Base-by-base conservation (phyloP, 2,797 vertebrate genomes). In the Orientallactaga sibirica region DNA sequence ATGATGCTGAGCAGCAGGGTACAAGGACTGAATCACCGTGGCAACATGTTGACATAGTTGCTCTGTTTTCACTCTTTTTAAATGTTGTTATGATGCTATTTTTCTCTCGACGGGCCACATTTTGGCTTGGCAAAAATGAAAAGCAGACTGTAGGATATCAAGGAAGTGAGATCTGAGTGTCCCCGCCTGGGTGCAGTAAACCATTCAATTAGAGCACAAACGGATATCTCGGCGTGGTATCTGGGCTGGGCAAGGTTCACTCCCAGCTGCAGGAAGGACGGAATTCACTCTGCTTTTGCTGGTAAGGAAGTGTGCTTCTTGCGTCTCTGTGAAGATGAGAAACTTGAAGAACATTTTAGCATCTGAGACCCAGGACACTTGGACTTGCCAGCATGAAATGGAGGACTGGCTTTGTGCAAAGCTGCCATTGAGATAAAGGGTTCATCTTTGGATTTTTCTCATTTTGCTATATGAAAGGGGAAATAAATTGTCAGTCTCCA, bases 231-330 rank as follows among this genome's bases (percentile, higher is more conserved):
- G 20, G 64, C 80, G 24, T 11, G 55, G 55, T 14, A 27, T 29
- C 16, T 25, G 22, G 67, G 74, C 27, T 5, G 41, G 10, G 77
- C 74, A 61, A 27, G 80, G 86, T 71, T 94, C 88, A 76, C 12
- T 33, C 64, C 12, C 67, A 2, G 61, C 19, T 66, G 81, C 68
- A n/a, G 37, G 62, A 48, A 27, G 2, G 3, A 24, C n/a, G 62
- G 2, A 25, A 78, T 27, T 81, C 75, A 4, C 76, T 95, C 76
- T 88, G 87, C 77, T 83, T 48, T 27, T 48, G 41, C 81, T 61
- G 92, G 96, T 96, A 94, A 92, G 92, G 76, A 96, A 64, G 20
- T 76, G 10, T 29, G 58, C 55, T 97, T 96, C 95, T 95, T 91
- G 91, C 90, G 89, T 94, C 95, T 91, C 87, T 85, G 74, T 52